These are phyloP conservation scores for Hestina assimilis DNA, from an alignment of 1,140 invertebrate genomes.

Conservation along the genomic window DNA sequence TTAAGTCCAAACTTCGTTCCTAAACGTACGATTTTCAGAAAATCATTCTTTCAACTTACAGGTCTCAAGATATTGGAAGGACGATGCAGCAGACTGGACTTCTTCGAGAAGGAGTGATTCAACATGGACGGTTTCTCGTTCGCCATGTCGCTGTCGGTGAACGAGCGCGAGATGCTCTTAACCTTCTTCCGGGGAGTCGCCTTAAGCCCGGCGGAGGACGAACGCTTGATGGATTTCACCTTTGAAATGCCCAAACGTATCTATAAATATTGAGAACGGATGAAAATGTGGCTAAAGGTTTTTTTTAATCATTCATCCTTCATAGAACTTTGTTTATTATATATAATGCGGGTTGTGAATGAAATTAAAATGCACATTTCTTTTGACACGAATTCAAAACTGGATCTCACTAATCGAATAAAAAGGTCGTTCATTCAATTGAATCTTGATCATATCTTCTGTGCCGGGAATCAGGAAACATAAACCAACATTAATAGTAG, in stretches of 20 bases:
- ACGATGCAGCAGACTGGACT: constrained; percentile 80
- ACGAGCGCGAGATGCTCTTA: constrained; percentile 55
- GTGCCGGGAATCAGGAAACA: no score
- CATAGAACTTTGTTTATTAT: no score
- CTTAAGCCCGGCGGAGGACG: constrained; percentile 56
- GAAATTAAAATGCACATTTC: no score
- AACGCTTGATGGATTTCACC: constrained; percentile 65
- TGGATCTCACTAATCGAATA: no score
- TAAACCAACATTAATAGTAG: no score
- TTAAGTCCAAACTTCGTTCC: no score
- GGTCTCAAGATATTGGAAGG: constrained; percentile 83
- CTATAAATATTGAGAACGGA: constrained; percentile 58
- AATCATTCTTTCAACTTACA: constrained; percentile 78
- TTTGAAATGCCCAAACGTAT: constrained; percentile 73
- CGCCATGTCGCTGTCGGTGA: constrained; percentile 49
- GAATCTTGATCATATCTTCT: no score
- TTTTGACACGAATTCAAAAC: no score
- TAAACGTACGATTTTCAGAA: neutral
- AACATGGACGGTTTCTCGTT: constrained; percentile 74
- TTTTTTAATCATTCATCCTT: no score
- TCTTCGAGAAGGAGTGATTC: constrained; percentile 79
- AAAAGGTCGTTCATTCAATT: no score
- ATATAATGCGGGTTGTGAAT: no score
- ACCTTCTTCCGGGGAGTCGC: constrained; percentile 56
- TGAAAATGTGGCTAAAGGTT: neutral